Base-by-base conservation (phyloP, 2,113 vertebrate species). In the Pterocles burchelli region DNA sequence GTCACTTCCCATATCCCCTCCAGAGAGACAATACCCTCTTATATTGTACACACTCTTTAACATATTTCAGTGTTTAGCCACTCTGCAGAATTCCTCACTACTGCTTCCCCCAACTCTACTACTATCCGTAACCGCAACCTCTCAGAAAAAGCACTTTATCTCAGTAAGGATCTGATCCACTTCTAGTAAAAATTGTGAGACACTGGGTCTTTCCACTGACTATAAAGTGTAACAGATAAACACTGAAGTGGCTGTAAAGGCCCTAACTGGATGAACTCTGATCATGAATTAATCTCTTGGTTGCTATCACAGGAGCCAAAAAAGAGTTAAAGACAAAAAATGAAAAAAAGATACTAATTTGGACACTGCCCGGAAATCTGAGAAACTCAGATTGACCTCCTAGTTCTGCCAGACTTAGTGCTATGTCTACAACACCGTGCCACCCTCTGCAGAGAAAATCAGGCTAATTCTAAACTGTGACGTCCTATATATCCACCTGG, bases 121-220 rank as follows among this genome's bases (percentile, higher is more conserved):
- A 13, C 84, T 48, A 28, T 9, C 63, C 9, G 2, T 54, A 75
- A 87, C 45, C 54, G 51, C 59, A 83, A 9, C 34, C 51, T 58
- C 78, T 88, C 51, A 51, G 68, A 75, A 88, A 76, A 52, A 72
- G 49, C 51, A 31, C 67, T 74, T 88, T n/a, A 88, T n/a, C 74
- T 85, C 71, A 17, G 36, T 36, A 83, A 68, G 66, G 46, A 91
- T 71, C 65, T 29, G 34, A 91, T 63, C 52, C 85, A 48, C 33
- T 85, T 63, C 59, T 34, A 66, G n/a, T 48, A 29, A 86, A 65
- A 88, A n/a, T 26, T 18, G 55, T 19, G 31, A 77, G 81, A 71
- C 38, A 18, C 7, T 25, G 9, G 88, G 21, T n/a, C 79, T 88
- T 86, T 88, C 62, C 14, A 17, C 17, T 38, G 55, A 55, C 48